Evolutionary conservation across 2,888 invertebrate species (phyloP), one percentile per base, ranked within the genome.

Genomic region (Phaonia tiefii): DNA sequence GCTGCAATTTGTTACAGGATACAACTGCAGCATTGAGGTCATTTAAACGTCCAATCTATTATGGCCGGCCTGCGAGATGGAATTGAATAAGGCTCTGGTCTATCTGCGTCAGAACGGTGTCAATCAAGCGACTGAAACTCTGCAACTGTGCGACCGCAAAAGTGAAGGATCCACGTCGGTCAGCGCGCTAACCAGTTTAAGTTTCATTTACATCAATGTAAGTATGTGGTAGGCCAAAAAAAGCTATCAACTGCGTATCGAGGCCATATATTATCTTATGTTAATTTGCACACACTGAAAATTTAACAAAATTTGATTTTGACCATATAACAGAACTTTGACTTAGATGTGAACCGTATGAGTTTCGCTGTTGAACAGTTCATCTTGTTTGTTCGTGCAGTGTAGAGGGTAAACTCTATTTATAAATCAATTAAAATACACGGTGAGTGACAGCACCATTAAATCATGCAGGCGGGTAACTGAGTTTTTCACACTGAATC

Each of bases 1-100:
- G 39, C 8, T 71, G 26, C 25, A 51, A 70, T 74, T 54, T 60
- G 31, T 58, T 83, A 22, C 63, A 89, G 89, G 90, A 2, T 93
- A 93, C 84, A 92, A 91, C 84, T 98, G 98, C 98, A 99, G 99
- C 90, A 96, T 98, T 70, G 97, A 98, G 85, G 94, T 96, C 22
- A 96, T 99, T 67, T 97, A 98, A 88, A 95, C 95, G 60, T 98
- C 98, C n/a, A 94, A 94, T 88, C 96, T 95, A 86, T 93, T 95
- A 44, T 93, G 93, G 89, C 92, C 97, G 83, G 97, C 96, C 54
- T 95, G 95, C 85, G 98, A 96, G 92, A 91, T 98, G 84, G 98
- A 98, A 91, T 95, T 98, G 83, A 97, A 96, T 90, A 97, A 97
- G 90, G 97, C 97, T 0, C 94, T 97, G 82, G 96, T 96, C 89